Evolutionary conservation across 1,140 invertebrate species (phyloP).

Genomic region (Drosophila eugracilis): DNA sequence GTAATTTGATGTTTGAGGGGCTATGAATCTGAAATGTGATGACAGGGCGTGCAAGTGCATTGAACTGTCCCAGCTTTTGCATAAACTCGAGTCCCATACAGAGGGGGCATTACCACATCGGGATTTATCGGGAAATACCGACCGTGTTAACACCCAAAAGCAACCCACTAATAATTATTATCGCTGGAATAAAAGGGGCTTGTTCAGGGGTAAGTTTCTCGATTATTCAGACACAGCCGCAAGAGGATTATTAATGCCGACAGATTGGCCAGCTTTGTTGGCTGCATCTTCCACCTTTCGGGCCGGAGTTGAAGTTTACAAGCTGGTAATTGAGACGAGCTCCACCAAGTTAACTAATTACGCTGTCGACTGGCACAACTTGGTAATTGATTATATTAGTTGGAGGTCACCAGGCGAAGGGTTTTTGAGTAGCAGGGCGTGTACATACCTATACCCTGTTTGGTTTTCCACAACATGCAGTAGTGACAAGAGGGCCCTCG

Average conservation of each 20-base stretch:
- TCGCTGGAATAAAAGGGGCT: constrained; percentile 3
- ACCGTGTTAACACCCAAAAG: constrained; percentile 2
- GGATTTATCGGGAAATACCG: constrained; percentile 16
- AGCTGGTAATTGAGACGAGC: constrained; percentile 38
- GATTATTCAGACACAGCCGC: constrained; percentile 19
- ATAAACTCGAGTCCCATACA: constrained; percentile 54
- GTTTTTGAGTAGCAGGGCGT: background rate
- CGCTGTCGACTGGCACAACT: constrained; percentile 25
- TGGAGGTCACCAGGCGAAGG: constrained; percentile 18
- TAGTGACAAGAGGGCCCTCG: background rate
- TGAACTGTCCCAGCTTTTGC: constrained; percentile 62
- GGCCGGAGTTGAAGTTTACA: constrained; percentile 3
- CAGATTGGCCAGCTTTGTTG: constrained; percentile 5
- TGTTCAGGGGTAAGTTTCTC: constrained; percentile 12
- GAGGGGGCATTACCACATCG: constrained; percentile 46
- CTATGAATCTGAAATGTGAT: constrained; percentile 53
- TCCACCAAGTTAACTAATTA: constrained; percentile 40
- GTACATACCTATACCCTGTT: too few species aligned
- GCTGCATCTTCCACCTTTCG: constrained; percentile 11
- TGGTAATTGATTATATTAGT: constrained; percentile 48
- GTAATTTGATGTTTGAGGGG: constrained; percentile 62
- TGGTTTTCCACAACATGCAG: constrained; percentile 25
- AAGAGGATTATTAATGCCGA: constrained; percentile 31
- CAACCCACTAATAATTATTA: constrained; percentile 3
- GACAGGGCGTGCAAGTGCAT: constrained; percentile 57